Base-by-base conservation (phyloP, 2,797 vertebrate species). In the Acropternis orthonyx region DNA sequence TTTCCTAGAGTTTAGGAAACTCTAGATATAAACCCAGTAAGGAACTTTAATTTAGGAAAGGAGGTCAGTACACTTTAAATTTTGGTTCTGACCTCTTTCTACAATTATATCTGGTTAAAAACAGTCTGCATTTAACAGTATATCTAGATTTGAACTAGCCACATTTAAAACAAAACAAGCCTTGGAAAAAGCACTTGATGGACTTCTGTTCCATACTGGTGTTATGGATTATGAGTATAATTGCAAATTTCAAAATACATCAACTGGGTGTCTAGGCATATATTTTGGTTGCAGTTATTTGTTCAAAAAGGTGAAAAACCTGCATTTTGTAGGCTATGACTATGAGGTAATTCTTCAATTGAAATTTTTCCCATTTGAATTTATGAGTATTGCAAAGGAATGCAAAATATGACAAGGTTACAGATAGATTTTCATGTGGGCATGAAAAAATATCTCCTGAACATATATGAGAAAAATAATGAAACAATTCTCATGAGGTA, bases 201-300 rank as follows among this genome's bases (percentile, higher is more conserved):
- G 44, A 9, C 4, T 72, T 84, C 16, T 68, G 13, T 67, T 62
- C 23, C 11, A 21, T 68, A 28, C 20, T 59, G 43, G 15, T 54
- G 6, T 39, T 59, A 46, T 9, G 6, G 21, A 27, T 69, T 41
- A 66, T 4, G 2, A 84, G 4, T 23, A 23, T 43, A 80, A 55
- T 6, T 54, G 12, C 7, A 85, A 41, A 41, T 44, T 80, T 85
- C 21, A 74, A 56, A 63, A 59, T 41, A 71, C 44, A 26, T 10
- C 21, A 88, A 19, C 20, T 37, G 27, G 16, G 19, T 73, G 51
- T 12, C 9, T 43, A 62, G 14, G 21, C 0, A 0, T 56, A 17
- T 44, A 46, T 66, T 54, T 69, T 79, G 10, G 7, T 49, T 44
- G 14, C 7, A 68, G 9, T 73, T 59, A 59, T 37, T 82, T 80